Conservation (phyloP, 2,888 invertebrate species). For the Dascillus cervinus region DNA sequence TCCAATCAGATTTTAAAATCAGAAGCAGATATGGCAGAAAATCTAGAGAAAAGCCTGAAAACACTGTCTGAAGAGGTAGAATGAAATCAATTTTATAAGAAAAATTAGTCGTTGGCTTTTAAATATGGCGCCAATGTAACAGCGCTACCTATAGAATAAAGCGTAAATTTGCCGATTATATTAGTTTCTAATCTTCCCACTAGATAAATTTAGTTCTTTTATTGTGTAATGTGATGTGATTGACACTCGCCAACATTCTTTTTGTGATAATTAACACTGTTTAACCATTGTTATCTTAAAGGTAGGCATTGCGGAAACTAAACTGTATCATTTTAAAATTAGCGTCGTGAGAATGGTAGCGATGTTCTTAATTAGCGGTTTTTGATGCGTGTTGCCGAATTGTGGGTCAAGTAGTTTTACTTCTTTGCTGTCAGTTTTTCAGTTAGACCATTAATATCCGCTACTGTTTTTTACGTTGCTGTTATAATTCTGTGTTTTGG, state of each 20-base stretch:
- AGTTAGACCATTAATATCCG: not conserved
- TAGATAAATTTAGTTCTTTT: constrained; percentile 6
- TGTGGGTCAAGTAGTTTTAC: constrained; percentile 23
- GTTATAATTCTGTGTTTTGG: not conserved
- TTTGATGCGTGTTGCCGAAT: constrained; percentile 12
- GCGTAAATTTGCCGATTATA: no score
- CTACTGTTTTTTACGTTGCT: not conserved
- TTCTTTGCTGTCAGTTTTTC: constrained; percentile 10
- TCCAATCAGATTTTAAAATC: no score
- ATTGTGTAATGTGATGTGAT: constrained; percentile 28
- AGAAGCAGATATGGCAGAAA: no score
- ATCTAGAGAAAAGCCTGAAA: no score
- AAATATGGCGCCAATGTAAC: no score
- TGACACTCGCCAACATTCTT: constrained; percentile 25
- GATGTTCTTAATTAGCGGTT: constrained; percentile 4
- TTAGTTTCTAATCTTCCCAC: no score
- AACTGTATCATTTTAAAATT: not conserved
- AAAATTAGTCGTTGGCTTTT: no score
- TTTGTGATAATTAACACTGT: constrained; percentile 24
- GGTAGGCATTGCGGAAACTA: constrained; percentile 19
- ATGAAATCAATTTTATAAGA: no score
- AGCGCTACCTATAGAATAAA: no score
- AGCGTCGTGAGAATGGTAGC: no score
- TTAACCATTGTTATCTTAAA: constrained; percentile 21
- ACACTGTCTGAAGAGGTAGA: no score